These are phyloP conservation scores for Epinotia ramella DNA, from an alignment of 2,888 invertebrate genomes.

Conservation along the genomic window DNA sequence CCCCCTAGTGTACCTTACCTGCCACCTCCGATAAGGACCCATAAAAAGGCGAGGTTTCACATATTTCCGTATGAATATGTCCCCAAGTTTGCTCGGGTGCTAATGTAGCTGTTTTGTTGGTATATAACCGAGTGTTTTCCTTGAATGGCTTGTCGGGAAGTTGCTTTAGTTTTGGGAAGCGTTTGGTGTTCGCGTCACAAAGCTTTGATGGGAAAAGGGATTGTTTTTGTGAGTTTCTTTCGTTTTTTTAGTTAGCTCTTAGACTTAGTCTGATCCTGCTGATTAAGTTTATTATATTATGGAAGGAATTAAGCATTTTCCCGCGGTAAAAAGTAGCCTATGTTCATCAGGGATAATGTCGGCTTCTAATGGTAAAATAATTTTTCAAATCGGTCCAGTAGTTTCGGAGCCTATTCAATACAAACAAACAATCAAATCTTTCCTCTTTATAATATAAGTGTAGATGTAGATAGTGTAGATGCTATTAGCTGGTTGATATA, in stretches of 20 bases:
- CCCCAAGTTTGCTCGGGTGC: slow-evolving; percentile 28
- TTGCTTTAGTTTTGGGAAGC: slow-evolving; percentile 8
- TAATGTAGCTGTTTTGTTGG: slow-evolving; percentile 33
- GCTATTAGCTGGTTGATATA: too few relatives aligned
- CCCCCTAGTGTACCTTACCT: slow-evolving; percentile 30
- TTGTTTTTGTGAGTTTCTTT: neutral
- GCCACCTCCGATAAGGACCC: slow-evolving; percentile 31
- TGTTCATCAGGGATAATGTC: too few relatives aligned
- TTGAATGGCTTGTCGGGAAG: slow-evolving; percentile 7
- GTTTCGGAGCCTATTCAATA: too few relatives aligned
- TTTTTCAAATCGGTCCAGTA: too few relatives aligned
- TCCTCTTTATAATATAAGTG: too few relatives aligned
- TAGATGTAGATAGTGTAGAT: too few relatives aligned
- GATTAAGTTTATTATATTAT: too few relatives aligned
- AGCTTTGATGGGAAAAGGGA: neutral
- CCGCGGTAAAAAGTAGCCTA: too few relatives aligned
- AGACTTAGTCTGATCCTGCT: too few relatives aligned
- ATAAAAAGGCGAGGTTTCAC: slow-evolving; percentile 27
- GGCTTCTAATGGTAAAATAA: too few relatives aligned
- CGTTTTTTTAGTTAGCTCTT: neutral
- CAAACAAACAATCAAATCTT: too few relatives aligned
- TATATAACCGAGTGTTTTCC: slow-evolving; percentile 21
- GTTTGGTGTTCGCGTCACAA: slow-evolving; percentile 1
- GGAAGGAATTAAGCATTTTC: too few relatives aligned
- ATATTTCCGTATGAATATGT: slow-evolving; percentile 38